These are phyloP conservation scores for Condylura cristata DNA, from an alignment of 2,113 vertebrate species.

Conservation along the genomic window DNA sequence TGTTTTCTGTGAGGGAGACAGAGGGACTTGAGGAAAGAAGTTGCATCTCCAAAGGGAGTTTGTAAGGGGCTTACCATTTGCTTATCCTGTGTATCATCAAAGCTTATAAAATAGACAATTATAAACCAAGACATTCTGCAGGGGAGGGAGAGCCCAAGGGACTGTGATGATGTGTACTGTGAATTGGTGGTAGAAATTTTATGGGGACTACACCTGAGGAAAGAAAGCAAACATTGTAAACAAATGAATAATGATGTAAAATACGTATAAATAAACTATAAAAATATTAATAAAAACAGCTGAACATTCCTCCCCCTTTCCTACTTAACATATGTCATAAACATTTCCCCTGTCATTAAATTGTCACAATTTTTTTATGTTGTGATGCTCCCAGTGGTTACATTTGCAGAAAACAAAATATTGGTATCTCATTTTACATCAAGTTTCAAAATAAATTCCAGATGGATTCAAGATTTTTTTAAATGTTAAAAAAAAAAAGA, in stretches of 20 bases:
- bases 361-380: constrained; percentile 14
- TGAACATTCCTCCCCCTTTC: not conserved
- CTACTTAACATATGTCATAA: not conserved
- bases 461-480: not conserved
- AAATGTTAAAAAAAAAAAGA: not conserved
- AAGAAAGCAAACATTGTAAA: no score
- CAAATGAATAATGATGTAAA: no score
- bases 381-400: not conserved
- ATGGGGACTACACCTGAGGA: no score
- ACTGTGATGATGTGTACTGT: no score
- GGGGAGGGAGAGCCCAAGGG: no score
- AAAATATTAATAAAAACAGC: not conserved
- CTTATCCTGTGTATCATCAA: not conserved
- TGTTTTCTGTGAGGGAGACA: not conserved
- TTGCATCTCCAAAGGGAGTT: not conserved
- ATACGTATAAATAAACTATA: no score
- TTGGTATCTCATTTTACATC: not conserved
- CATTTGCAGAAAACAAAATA: constrained; percentile 28
- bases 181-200: no score
- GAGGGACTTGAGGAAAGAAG: not conserved
- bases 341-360: not conserved
- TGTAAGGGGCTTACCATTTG: not conserved
- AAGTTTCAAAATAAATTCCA: constrained; percentile 31
- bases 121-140: no score
- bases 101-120: not conserved